A percentile compares a stretch with the other conserved stretches of the same genome.
phyloP scores from a whole-genome alignment of 2,888 invertebrate genomes.

The Petrolisthes cinctipes region DNA sequence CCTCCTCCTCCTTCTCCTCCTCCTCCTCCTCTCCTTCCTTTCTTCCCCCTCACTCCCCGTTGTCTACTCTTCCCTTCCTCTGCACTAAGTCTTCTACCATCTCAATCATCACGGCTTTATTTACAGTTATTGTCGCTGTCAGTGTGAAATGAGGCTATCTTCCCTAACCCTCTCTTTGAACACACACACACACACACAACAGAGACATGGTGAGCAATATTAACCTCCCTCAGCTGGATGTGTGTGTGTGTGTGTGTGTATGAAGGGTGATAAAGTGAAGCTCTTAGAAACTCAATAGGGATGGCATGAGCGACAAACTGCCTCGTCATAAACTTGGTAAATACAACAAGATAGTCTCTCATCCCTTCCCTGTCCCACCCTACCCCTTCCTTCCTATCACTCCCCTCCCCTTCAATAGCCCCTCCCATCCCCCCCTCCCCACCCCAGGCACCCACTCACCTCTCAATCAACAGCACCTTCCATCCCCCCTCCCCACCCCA shows the following conservation, averaged over 20 bases:
- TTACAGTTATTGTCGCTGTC: too few relatives aligned
- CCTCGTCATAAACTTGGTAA: too few relatives aligned
- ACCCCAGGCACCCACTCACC: not conserved
- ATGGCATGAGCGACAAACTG: not conserved
- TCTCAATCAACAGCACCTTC: not conserved
- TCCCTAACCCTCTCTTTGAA: too few relatives aligned
- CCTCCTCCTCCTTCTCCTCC: not conserved
- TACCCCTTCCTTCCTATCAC: not conserved
- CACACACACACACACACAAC: not conserved
- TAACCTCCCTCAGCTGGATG: not conserved
- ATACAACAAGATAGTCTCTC: not conserved
- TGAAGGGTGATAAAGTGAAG: not conserved
- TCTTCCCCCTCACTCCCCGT: not conserved
- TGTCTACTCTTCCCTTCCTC: not conserved
- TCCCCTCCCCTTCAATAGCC: not conserved
- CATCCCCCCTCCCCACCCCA: not conserved
- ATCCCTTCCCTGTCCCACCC: not conserved
- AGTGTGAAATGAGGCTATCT: too few relatives aligned
- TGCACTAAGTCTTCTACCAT: too few relatives aligned
- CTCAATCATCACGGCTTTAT: too few relatives aligned
- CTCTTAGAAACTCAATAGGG: not conserved
- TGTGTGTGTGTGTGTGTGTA: not conserved
- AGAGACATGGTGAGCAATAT: not conserved
- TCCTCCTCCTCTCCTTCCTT: not conserved
- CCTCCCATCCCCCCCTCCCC: not conserved